phyloP scores from a whole-genome alignment of 2,113 vertebrate genomes.

The Origma solitaria region DNA sequence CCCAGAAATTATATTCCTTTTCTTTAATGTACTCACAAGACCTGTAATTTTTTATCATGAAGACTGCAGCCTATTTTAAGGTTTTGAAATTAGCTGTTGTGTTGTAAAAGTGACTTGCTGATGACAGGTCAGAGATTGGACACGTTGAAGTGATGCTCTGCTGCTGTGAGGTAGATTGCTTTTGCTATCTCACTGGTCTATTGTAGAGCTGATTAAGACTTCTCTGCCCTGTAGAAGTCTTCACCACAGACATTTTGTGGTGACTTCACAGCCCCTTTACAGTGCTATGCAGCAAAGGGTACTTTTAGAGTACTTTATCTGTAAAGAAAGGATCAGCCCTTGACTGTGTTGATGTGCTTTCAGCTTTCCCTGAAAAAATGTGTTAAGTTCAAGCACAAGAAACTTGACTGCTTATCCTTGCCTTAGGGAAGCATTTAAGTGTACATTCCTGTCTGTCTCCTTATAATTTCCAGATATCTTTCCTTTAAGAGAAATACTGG shows the following conservation, averaged over 20 bases:
- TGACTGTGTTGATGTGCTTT: background rate
- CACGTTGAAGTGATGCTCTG: background rate
- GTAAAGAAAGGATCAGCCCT: background rate
- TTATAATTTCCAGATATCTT: background rate
- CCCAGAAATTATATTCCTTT: background rate
- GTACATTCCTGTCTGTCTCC: background rate
- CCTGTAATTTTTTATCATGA: background rate
- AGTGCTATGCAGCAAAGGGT: background rate
- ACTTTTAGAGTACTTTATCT: background rate
- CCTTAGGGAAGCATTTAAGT: background rate
- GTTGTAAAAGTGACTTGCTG: background rate
- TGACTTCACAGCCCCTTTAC: background rate
- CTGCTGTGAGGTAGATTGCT: background rate
- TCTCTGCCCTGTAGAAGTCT: background rate
- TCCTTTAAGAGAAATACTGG: background rate
- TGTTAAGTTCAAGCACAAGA: background rate
- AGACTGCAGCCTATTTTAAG: background rate
- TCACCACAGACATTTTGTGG: background rate
- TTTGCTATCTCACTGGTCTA: background rate
- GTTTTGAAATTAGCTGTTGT: background rate
- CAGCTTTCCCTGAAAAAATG: background rate
- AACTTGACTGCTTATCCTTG: background rate
- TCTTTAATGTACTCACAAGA: background rate
- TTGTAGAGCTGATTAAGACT: background rate
- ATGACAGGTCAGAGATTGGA: background rate